Base-by-base conservation (phyloP, 92 coral and sea anemone species). In the Zoanthus sansibaricus region DNA sequence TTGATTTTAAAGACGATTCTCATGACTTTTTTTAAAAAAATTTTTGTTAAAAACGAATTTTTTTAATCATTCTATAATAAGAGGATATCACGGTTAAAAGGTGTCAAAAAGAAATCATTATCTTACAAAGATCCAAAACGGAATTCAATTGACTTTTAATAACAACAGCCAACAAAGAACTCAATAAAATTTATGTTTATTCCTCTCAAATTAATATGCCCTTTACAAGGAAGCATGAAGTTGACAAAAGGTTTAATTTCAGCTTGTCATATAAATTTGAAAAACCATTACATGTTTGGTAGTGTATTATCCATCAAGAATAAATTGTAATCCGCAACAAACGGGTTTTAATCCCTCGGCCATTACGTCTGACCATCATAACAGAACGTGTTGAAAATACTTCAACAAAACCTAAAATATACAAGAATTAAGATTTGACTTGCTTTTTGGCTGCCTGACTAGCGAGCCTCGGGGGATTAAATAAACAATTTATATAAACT, bases 241-340 rank as follows among this genome's bases (percentile, higher is more conserved):
- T 80, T 80, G 85, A 80, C 85, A 80, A 80, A 80, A 80, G 85
- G 75, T 80, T 80, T 80, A 80, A 80, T 80, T 80, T 80, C 85
- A 80, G 75, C 61, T 66, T 80, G 85, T 80, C 85, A 80, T 11
- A 80, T 64, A 80, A 80, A 80, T 80, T 62, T 75, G 85, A 66
- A 80, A 80, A 80, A 48, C 85, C 85, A 80, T 80, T 80, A 80
- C 74, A 46, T 66, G 66, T 91, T 90, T 91, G 88, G 88, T 78
- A 86, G 89, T 54, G 94, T 79, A 88, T 88, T 91, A 91, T 87
- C 33, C 84, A 83, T 71, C 86, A 84, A 83, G 79, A 76, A 75
- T 84, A 83, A 77, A 91, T 78, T 88, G 87, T 91, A 91, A 91
- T 87, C 94, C 94, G 91, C 83, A 84, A 91, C 94, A 91, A 88